Conservation (phyloP, 2,888 invertebrate genomes). For the Pharmacophagus antenor region DNA sequence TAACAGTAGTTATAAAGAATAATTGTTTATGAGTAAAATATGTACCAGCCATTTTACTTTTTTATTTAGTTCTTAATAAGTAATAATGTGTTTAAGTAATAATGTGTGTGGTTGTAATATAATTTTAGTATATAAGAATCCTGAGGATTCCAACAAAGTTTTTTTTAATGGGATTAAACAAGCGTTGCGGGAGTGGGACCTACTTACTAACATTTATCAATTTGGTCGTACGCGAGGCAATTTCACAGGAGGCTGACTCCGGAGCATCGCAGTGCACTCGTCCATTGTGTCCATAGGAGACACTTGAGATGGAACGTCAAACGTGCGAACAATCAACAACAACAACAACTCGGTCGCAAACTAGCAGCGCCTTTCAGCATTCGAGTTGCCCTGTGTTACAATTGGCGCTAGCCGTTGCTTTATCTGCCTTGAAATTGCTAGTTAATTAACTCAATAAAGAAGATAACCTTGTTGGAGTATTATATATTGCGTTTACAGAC, state of each 20-base stretch:
- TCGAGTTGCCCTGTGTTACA: background rate
- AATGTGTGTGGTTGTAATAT: too few relatives aligned
- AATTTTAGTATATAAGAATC: too few relatives aligned
- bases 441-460: too few relatives aligned
- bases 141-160: too few relatives aligned
- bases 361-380: conserved; percentile 17
- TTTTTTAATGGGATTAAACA: too few relatives aligned
- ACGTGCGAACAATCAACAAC: conserved; percentile 21
- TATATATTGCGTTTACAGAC: too few relatives aligned
- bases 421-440: background rate
- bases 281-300: conserved; percentile 15
- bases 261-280: conserved; percentile 28
- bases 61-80: too few relatives aligned
- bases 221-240: conserved; percentile 52
- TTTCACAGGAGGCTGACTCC: conserved; percentile 51
- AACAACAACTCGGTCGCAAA: conserved; percentile 12
- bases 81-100: too few relatives aligned
- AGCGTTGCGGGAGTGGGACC: background rate
- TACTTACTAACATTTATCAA: conserved; percentile 5
- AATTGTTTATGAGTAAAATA: too few relatives aligned
- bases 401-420: background rate
- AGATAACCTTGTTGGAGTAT: too few relatives aligned
- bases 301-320: conserved; percentile 18
- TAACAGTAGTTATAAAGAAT: too few relatives aligned
- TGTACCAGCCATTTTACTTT: too few relatives aligned